Evolutionary conservation across 1,140 invertebrate genomes (phyloP).

Genomic region (Nasonia vitripennis): DNA sequence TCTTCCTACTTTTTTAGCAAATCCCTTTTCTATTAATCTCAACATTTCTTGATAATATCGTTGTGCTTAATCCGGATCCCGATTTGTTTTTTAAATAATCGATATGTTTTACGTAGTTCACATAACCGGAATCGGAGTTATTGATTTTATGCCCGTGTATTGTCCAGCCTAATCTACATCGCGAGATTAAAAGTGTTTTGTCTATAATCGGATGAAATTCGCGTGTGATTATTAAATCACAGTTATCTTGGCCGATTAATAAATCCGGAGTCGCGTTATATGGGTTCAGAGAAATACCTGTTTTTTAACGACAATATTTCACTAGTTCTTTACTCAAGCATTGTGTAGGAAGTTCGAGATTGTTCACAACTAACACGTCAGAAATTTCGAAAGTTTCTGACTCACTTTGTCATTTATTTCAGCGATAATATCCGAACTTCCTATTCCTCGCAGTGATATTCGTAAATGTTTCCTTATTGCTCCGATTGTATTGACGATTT

Average conservation of each 20-base stretch:
- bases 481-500: not conserved
- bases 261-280: not conserved
- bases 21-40: too few relatives aligned
- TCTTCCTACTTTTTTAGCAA: too few relatives aligned
- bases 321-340: not conserved
- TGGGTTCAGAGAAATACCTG: not conserved
- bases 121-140: not conserved
- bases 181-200: not conserved
- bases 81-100: not conserved
- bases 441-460: not conserved
- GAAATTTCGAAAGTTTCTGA: not conserved
- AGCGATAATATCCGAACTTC: not conserved
- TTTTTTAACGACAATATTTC: not conserved
- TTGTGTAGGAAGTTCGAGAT: constrained; percentile 3
- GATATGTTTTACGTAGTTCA: not conserved
- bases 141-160: too few relatives aligned
- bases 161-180: too few relatives aligned
- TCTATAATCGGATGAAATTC: not conserved
- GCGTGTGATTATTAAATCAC: not conserved
- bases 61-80: too few relatives aligned
- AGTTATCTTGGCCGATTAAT: not conserved
- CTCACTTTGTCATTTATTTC: not conserved
- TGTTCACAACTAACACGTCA: not conserved
- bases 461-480: too few relatives aligned
- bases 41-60: too few relatives aligned